Conservation (phyloP, 2,888 invertebrate species). For the Mongoloraphidia duomilia region DNA sequence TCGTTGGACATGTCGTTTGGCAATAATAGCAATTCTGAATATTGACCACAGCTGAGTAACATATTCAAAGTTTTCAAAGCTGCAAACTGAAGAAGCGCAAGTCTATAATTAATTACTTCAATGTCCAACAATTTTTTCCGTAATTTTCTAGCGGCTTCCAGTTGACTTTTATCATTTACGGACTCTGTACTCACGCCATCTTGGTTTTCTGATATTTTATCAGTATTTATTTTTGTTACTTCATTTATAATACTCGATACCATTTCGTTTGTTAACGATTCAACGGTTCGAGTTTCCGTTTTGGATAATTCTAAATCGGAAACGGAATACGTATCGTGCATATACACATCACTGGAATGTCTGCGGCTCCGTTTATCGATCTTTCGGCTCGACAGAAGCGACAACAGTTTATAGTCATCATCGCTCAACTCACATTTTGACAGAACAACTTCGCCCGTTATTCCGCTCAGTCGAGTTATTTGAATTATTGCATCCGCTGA, state of each 20-base stretch:
- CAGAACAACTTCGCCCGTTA: constrained; percentile 34
- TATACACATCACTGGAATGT: constrained; percentile 22
- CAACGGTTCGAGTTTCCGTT: constrained; percentile 26
- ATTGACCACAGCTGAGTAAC: constrained; percentile 36
- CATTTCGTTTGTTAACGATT: constrained; percentile 33
- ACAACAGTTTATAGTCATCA: constrained; percentile 24
- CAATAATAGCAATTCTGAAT: constrained; percentile 38
- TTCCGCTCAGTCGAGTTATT: constrained; percentile 37
- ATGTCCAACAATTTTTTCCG: constrained; percentile 28
- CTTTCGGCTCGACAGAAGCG: constrained; percentile 8
- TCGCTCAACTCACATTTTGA: constrained; percentile 25
- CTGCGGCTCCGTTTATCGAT: constrained; percentile 15
- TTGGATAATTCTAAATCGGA: constrained; percentile 5
- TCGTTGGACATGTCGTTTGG: constrained; percentile 23
- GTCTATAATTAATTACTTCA: constrained; percentile 32
- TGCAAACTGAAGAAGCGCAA: constrained; percentile 37
- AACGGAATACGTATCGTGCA: constrained; percentile 16
- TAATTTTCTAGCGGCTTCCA: constrained; percentile 20
- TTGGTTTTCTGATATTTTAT: constrained; percentile 19
- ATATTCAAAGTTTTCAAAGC: constrained; percentile 39
- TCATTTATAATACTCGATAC: constrained; percentile 36
- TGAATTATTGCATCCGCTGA: constrained; percentile 34
- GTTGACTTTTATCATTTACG: constrained; percentile 8
- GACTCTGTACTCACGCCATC: constrained; percentile 14
- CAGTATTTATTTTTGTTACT: constrained; percentile 30